Conservation (phyloP, 1,140 invertebrate species). For the Phortica variegata region DNA sequence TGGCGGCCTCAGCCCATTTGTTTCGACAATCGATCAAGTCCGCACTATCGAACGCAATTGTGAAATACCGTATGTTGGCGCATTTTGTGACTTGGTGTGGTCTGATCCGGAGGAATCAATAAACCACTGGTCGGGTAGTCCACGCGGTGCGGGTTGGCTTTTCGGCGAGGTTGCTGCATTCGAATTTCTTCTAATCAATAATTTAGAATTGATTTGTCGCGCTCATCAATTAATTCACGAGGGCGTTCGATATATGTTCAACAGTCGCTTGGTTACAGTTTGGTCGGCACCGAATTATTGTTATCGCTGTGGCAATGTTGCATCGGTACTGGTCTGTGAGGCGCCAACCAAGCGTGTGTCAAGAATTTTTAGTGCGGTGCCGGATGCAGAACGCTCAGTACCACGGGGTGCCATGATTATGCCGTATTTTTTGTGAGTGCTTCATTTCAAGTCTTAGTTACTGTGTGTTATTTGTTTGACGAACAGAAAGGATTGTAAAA, state of each 20-base stretch:
- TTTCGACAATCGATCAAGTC: conserved; percentile 89
- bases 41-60: conserved; percentile 82
- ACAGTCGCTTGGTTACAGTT: conserved; percentile 82
- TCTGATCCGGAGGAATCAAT: conserved; percentile 82
- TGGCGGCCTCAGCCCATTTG: conserved; percentile 74
- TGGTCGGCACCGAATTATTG: conserved; percentile 85
- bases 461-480: no score
- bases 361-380: no score
- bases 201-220: conserved; percentile 80
- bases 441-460: no score
- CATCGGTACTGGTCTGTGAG: no score
- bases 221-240: conserved; percentile 88
- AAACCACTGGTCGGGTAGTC: conserved; percentile 78
- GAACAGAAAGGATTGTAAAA: no score
- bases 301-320: no score
- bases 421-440: no score
- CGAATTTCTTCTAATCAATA: conserved; percentile 76
- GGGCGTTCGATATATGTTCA: conserved; percentile 85
- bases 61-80: conserved; percentile 81
- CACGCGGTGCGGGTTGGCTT: conserved; percentile 80
- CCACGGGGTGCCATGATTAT: no score
- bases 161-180: conserved; percentile 75
- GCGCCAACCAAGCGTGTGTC: no score
- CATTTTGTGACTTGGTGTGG: conserved; percentile 82
- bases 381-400: no score